Conservation (phyloP, 2,888 invertebrate species). For the Neoitamus cyanurus region DNA sequence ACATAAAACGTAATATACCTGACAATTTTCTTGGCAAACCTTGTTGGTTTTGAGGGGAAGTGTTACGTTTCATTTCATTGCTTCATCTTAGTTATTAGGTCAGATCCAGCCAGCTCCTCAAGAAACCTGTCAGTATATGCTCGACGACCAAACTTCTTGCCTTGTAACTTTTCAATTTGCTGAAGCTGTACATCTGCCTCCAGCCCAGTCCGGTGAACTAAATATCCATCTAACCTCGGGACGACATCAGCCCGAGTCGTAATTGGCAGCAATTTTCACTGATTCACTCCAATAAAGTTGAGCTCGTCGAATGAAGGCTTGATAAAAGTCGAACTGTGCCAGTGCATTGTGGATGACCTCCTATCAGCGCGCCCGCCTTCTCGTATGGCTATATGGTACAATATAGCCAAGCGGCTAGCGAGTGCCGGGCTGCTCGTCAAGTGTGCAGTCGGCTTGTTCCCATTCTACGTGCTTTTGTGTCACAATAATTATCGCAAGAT, state of each 20-base stretch:
- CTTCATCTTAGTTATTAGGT: neutral
- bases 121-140: neutral
- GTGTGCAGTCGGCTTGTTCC: neutral
- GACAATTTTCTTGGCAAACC: neutral
- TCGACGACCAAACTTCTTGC: neutral
- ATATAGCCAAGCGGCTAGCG: neutral
- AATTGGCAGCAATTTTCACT: conserved; percentile 20
- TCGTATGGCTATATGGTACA: no score
- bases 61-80: neutral
- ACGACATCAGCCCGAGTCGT: neutral
- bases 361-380: neutral
- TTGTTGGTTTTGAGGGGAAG: neutral
- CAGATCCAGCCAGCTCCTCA: neutral
- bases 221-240: neutral
- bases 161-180: neutral
- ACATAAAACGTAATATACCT: no score
- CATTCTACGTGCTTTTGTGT: neutral
- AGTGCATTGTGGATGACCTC: neutral
- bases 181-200: neutral
- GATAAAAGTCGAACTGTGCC: conserved; percentile 16
- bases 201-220: neutral
- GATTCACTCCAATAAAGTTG: conserved; percentile 8
- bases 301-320: neutral
- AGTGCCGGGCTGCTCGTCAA: neutral
- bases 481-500: conserved; percentile 2